phyloP scores from a whole-genome alignment of 1,140 invertebrate species.

The Armadillidium nasatum region DNA sequence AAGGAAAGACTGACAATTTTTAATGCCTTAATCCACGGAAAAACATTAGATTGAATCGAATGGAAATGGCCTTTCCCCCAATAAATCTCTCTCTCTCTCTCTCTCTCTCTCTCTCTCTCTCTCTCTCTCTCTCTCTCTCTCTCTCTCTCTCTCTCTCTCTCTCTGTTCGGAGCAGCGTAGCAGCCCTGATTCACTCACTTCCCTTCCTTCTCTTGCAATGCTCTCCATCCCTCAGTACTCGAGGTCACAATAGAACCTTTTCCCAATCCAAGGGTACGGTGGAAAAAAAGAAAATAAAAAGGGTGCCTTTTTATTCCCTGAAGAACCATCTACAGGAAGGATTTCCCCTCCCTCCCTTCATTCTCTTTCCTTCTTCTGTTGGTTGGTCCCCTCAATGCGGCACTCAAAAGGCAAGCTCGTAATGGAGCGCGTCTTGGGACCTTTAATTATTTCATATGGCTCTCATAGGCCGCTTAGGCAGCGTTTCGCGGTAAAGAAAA shows the following conservation, averaged over 20 bases:
- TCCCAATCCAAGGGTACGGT: neutral
- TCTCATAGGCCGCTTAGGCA: neutral
- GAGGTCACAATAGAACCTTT: neutral
- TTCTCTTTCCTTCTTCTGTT: too few species aligned
- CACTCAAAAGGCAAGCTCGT: neutral
- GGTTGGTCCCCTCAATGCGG: neutral
- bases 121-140: neutral
- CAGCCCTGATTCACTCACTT: neutral
- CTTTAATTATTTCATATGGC: constrained; percentile 8
- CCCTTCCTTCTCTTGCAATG: neutral
- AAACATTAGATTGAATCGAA: neutral
- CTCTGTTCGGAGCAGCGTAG: neutral
- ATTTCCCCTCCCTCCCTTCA: neutral
- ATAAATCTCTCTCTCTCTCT: neutral
- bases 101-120: neutral
- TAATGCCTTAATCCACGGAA: neutral
- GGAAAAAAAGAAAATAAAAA: neutral
- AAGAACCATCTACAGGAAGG: neutral
- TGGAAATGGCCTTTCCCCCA: neutral
- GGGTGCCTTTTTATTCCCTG: neutral
- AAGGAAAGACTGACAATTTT: too few species aligned
- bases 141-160: neutral
- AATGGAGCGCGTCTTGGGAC: constrained; percentile 7
- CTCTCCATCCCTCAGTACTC: neutral
- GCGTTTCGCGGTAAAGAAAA: neutral